Percentiles rank a stretch among this genome's conserved stretches.
phyloP scores from a whole-genome alignment of 2,113 vertebrate genomes.

The Acrocephalus kingi region DNA sequence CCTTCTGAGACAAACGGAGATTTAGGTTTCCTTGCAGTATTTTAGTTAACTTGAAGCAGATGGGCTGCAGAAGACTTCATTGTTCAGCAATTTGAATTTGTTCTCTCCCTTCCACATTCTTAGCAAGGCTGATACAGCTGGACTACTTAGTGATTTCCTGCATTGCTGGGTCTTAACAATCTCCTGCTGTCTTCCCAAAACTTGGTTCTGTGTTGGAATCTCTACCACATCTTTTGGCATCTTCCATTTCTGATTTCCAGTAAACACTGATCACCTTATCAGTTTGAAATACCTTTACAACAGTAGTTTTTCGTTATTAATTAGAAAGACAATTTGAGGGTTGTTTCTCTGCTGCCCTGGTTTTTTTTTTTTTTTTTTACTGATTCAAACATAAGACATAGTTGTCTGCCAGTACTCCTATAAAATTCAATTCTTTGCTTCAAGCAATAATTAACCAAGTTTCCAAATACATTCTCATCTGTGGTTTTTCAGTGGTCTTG shows the following conservation, averaged over 20 bases:
- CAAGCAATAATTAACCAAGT: conserved; percentile 21
- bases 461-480: neutral
- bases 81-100: neutral
- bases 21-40: neutral
- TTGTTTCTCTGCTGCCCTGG: neutral
- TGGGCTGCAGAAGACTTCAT: neutral
- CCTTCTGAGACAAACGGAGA: neutral
- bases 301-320: neutral
- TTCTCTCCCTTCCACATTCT: neutral
- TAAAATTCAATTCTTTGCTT: conserved; percentile 28
- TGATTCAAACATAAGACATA: neutral
- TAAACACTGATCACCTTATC: neutral
- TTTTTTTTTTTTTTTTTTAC: neutral
- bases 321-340: neutral
- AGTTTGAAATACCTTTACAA: neutral
- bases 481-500: neutral
- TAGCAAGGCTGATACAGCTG: neutral
- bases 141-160: neutral
- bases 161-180: neutral
- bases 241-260: neutral
- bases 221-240: neutral
- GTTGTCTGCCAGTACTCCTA: neutral
- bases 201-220: neutral
- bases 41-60: neutral
- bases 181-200: neutral